Evolutionary conservation across 2,888 invertebrate genomes (phyloP).

Genomic region (Azorinus chamasolen): DNA sequence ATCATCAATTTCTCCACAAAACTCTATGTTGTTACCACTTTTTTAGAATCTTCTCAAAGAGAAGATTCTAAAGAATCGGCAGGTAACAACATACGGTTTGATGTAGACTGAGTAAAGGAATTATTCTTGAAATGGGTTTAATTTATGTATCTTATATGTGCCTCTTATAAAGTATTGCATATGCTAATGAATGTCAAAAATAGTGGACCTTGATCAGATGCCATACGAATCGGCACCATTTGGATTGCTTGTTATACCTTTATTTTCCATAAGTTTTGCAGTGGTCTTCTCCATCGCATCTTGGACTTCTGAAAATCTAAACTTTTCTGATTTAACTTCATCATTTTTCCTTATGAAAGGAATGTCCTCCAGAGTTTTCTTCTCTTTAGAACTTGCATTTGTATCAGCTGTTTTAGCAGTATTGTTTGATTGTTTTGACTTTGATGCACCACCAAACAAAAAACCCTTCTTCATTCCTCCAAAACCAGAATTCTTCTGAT

Average conservation of each 20-base stretch:
- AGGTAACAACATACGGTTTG: no score
- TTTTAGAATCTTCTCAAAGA: no score
- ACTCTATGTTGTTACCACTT: no score
- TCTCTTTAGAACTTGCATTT: constrained; percentile 11
- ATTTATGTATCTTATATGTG: no score
- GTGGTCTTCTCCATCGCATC: constrained; percentile 74
- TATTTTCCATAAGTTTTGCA: constrained; percentile 52
- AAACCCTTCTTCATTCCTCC: constrained; percentile 85
- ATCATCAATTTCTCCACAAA: no score
- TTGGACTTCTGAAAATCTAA: constrained; percentile 81
- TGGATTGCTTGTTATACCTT: constrained; percentile 48
- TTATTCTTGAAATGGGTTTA: no score
- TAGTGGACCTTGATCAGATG: no score
- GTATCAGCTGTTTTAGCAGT: constrained; percentile 6
- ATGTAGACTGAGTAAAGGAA: no score
- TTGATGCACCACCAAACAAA: constrained; percentile 74
- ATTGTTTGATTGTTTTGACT: constrained; percentile 37
- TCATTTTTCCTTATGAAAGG: constrained; percentile 78
- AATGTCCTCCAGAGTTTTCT: constrained; percentile 68
- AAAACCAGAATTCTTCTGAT: constrained; percentile 57
- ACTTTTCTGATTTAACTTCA: constrained; percentile 57
- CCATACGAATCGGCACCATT: no score
- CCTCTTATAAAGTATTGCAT: no score
- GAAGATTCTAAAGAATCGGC: no score
- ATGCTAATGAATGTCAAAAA: no score